Evolutionary conservation across 2,797 vertebrate genomes (phyloP).

Genomic region (Lepus townsendii): DNA sequence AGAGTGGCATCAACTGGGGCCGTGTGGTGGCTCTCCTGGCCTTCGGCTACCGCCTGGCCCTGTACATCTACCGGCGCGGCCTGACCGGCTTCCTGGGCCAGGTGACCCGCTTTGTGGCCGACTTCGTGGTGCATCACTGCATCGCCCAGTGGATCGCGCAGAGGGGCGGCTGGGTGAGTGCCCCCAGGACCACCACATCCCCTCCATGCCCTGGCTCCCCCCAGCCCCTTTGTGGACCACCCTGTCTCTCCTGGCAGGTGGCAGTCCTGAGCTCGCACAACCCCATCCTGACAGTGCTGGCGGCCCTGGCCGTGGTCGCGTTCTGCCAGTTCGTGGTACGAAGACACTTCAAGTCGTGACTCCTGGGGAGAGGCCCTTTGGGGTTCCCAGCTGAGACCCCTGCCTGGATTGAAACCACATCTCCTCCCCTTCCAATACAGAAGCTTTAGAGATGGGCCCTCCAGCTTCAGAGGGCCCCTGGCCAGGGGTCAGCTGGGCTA

Average conservation of each 20-base stretch:
- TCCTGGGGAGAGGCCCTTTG: neutral
- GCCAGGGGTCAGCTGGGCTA: neutral
- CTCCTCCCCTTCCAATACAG: constrained; percentile 14
- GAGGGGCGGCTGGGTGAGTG: constrained; percentile 92
- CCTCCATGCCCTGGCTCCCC: no score
- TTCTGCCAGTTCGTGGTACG: constrained; percentile 87
- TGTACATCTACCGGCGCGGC: constrained; percentile 89
- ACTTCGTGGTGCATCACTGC: constrained; percentile 87
- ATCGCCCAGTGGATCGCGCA: constrained; percentile 91
- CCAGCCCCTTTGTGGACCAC: neutral
- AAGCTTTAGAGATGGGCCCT: constrained; percentile 66
- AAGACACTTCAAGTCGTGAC: constrained; percentile 88
- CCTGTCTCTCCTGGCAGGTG: constrained; percentile 80
- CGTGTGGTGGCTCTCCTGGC: constrained; percentile 90
- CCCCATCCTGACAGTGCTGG: constrained; percentile 84
- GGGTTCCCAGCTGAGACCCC: constrained; percentile 34
- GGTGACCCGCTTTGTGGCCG: constrained; percentile 83
- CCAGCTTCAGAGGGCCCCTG: neutral
- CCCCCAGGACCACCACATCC: accelerated
- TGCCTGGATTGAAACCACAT: constrained; percentile 2
- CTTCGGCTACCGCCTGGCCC: constrained; percentile 91
- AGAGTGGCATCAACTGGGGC: constrained; percentile 91
- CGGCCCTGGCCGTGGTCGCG: constrained; percentile 81
- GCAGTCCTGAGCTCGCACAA: constrained; percentile 87
- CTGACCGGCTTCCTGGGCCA: constrained; percentile 87